phyloP scores from a whole-genome alignment of 2,113 vertebrate genomes.

The Malurus alboscapulatus region DNA sequence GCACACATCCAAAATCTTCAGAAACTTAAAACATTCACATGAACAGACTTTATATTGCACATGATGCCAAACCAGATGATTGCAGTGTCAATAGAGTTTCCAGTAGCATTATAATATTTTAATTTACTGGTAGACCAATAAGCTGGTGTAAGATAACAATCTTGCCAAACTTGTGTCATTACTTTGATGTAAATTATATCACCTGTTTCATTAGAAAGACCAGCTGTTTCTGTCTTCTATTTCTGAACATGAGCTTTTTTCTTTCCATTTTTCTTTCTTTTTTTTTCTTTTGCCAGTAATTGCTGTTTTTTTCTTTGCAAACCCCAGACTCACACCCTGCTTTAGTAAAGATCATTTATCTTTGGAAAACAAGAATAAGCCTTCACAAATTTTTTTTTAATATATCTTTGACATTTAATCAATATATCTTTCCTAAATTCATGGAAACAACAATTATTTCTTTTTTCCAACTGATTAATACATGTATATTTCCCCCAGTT shows the following conservation, averaged over 20 bases:
- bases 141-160: background rate
- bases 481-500: background rate
- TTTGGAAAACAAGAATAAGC: background rate
- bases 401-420: background rate
- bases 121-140: background rate
- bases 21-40: background rate
- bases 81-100: background rate
- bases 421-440: background rate
- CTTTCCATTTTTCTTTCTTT: background rate
- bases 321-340: background rate
- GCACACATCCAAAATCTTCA: background rate
- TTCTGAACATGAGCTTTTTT: background rate
- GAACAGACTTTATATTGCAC: background rate
- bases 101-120: background rate
- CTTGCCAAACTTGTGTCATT: background rate
- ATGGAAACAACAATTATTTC: background rate
- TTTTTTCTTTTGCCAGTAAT: background rate
- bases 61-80: background rate
- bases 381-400: fast-evolving
- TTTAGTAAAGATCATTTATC: background rate
- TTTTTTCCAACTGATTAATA: background rate
- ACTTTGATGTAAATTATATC: background rate
- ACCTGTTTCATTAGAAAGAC: background rate
- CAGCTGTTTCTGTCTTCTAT: background rate
- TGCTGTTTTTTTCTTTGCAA: background rate